phyloP scores from a whole-genome alignment of 2,797 vertebrate genomes.

The Phataginus tricuspis region DNA sequence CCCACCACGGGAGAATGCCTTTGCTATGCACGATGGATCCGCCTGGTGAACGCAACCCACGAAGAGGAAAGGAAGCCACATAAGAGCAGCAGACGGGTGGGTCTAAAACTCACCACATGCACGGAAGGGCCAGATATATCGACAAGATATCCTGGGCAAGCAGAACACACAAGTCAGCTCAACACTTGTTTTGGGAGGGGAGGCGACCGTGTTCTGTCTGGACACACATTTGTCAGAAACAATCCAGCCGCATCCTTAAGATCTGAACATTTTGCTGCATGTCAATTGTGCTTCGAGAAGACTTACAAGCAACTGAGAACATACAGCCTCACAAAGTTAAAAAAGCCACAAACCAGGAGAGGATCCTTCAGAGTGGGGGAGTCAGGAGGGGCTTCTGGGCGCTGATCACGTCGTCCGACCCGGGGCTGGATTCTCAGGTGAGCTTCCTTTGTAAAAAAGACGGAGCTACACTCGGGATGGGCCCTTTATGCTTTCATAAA shows the following conservation, averaged over 20 bases:
- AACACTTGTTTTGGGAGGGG: background rate
- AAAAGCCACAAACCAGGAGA: background rate
- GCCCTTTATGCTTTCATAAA: fast-evolving
- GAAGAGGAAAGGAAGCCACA: background rate
- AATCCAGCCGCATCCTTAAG: background rate
- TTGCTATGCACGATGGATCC: background rate
- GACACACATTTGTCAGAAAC: background rate
- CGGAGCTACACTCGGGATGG: fast-evolving
- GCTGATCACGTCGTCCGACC: background rate
- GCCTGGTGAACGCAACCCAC: too few relatives aligned
- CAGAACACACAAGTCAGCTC: too few relatives aligned
- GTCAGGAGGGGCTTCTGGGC: fast-evolving
- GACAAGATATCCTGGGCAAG: too few relatives aligned
- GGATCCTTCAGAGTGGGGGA: background rate
- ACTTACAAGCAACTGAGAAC: background rate
- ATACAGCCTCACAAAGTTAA: background rate
- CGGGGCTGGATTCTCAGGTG: fast-evolving
- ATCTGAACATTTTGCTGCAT: background rate
- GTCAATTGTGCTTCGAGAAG: too few relatives aligned
- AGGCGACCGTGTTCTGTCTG: background rate
- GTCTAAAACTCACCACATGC: too few relatives aligned
- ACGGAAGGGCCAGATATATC: fast-evolving
- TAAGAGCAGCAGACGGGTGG: too few relatives aligned
- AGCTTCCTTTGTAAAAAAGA: background rate
- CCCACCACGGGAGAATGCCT: background rate